Percentiles rank a stretch among this genome's conserved stretches.
Conservation (phyloP, 1,140 invertebrate species). For the Pentalonia nigronervosa region DNA sequence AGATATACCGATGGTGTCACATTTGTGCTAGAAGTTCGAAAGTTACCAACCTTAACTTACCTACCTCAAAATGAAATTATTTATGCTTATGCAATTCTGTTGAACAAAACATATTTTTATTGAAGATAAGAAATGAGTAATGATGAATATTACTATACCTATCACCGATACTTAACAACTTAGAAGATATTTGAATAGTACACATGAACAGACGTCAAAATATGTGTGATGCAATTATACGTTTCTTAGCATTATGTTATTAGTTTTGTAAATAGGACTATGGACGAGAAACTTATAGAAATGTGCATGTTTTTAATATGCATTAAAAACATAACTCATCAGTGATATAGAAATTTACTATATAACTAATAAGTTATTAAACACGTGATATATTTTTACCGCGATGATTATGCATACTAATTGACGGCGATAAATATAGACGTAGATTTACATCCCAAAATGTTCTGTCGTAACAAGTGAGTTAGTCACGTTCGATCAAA, state of each 20-base stretch:
- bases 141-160: background rate
- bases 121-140: background rate
- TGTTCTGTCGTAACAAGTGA: background rate
- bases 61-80: no score
- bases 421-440: background rate
- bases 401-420: background rate
- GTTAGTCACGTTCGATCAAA: background rate
- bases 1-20: no score
- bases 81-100: background rate
- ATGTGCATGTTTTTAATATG: no score
- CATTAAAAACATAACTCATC: no score
- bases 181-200: background rate
- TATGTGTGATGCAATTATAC: background rate
- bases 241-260: background rate
- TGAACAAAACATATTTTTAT: background rate
- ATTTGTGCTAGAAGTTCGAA: no score
- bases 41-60: no score
- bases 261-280: no score
- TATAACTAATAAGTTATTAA: no score
- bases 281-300: no score
- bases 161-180: background rate
- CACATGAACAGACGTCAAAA: background rate
- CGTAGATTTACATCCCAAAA: background rate
- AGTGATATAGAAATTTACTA: no score
- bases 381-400: background rate